These are phyloP conservation scores for Heliconius erato DNA, from an alignment of 2,888 invertebrate species.

Conservation along the genomic window DNA sequence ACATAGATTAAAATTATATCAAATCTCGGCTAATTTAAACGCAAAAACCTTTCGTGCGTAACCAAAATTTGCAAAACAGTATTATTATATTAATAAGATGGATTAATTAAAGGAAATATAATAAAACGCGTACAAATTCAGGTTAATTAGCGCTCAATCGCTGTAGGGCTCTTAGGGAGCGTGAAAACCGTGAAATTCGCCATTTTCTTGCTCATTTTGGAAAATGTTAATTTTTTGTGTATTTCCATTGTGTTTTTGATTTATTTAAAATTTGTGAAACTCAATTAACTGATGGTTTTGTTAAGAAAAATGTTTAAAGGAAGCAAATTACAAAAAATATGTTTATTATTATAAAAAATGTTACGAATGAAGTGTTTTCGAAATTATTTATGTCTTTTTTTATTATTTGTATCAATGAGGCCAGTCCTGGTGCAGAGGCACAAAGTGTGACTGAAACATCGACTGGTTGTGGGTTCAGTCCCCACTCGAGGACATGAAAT, in stretches of 20 bases:
- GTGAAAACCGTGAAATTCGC: constrained; percentile 17
- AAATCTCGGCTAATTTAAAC: background rate
- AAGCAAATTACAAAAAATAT: no score
- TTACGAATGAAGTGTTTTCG: no score
- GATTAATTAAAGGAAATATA: constrained; percentile 44
- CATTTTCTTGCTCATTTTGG: constrained; percentile 6
- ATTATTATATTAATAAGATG: constrained; percentile 11
- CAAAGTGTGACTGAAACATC: no score
- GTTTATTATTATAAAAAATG: no score
- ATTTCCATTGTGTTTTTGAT: background rate
- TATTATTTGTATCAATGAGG: no score
- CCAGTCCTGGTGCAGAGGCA: no score
- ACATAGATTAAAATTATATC: background rate
- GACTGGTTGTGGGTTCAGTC: no score
- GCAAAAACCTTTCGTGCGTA: background rate
- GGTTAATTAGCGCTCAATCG: constrained; percentile 50
- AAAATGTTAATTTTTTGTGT: background rate
- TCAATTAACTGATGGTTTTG: no score
- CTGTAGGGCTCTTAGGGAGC: constrained; percentile 26
- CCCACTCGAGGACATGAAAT: no score
- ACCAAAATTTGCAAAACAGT: background rate
- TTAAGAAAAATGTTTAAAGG: no score
- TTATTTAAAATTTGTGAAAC: no score
- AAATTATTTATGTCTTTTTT: no score
- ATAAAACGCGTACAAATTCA: constrained; percentile 48